Percentiles rank a stretch among this genome's conserved stretches.
Evolutionary conservation across 2,888 invertebrate species (phyloP).

Genomic region (Anthrax anthrax): DNA sequence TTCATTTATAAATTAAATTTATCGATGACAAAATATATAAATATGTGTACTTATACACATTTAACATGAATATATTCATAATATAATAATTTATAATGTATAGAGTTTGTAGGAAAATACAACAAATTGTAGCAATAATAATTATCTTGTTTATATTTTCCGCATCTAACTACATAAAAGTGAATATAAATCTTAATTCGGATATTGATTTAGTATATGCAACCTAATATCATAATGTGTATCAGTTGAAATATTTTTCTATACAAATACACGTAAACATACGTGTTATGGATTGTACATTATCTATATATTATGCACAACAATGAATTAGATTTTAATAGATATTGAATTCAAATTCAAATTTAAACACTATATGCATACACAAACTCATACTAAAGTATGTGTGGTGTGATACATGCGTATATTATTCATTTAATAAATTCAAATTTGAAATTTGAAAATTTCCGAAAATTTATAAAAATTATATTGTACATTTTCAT

Average conservation of each 20-base stretch:
- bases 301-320: not conserved
- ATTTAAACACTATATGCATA: too few relatives aligned
- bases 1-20: too few relatives aligned
- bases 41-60: too few relatives aligned
- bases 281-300: not conserved
- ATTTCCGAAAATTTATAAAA: not conserved
- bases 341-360: not conserved
- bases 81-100: not conserved
- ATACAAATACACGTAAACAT: not conserved
- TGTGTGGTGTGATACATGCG: too few relatives aligned
- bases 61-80: too few relatives aligned
- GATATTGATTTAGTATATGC: not conserved
- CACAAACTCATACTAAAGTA: too few relatives aligned
- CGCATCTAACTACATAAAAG: not conserved
- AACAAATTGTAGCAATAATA: not conserved
- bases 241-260: too few relatives aligned
- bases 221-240: too few relatives aligned
- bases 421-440: too few relatives aligned
- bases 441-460: not conserved
- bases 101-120: not conserved
- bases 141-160: not conserved
- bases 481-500: too few relatives aligned
- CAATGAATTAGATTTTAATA: not conserved
- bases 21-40: too few relatives aligned
- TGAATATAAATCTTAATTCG: not conserved